Base-by-base conservation (phyloP, 2,888 invertebrate genomes). In the Tholera decimalis region DNA sequence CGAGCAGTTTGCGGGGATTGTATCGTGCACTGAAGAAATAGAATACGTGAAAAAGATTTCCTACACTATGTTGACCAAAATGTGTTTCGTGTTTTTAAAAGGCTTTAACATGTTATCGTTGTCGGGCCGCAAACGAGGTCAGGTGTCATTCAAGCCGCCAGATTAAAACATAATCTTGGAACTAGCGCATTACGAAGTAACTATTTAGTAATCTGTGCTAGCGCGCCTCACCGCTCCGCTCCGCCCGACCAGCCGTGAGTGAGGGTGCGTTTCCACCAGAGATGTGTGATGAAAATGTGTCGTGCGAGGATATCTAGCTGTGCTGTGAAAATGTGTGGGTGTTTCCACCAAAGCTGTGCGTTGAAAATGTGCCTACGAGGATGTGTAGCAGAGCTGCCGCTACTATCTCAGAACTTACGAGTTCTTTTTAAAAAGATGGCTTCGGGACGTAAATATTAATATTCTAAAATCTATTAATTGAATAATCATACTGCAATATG, bases 151-250 rank as follows among this genome's bases (percentile, higher is more conserved):
- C 54, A 63, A 26, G 51, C 37, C 33, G 35, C 57, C 30, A 66
- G 55, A 75, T 74, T 66, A 63, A 54, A 66, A 54, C 57, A 51
- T 63, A 63, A 74, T 64, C 26, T 43, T 41, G 49, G 9, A 33
- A 56, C 33, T 37, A 51, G 65, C 7, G 18, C 15, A n/a, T 1
- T 33, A 4, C 49, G 50, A 11, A 15, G 20, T n/a, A n/a, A n/a
- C n/a, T n/a, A n/a, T n/a, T n/a, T n/a, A n/a, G n/a, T n/a, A n/a
- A n/a, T n/a, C n/a, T n/a, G n/a, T n/a, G n/a, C n/a, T n/a, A n/a
- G n/a, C 9, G 39, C n/a, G 6, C 26, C 13, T 8, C 33, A 24
- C 33, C 51, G 22, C 24, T 3, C 8, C 30, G 18, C 30, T 6
- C 22, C n/a, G 9, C 37, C 43, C n/a, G 46, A 9, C 1, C 2